Evolutionary conservation across 2,113 vertebrate species (phyloP), one percentile per base, ranked within the genome.

Genomic region (Petroica traversi): DNA sequence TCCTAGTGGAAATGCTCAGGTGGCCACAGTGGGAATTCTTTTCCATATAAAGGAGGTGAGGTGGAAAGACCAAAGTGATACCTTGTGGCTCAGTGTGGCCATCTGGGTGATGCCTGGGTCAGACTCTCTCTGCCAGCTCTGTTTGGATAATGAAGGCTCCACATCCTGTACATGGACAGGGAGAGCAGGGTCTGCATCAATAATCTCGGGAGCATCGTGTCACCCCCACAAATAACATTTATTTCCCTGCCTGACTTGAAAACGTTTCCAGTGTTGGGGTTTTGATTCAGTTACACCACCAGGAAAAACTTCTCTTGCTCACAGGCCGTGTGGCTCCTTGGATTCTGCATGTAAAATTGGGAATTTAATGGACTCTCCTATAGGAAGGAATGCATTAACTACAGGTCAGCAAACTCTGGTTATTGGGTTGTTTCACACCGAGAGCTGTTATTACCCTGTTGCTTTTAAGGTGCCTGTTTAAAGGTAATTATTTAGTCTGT

Each of bases 371-470:
- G 75, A 58, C 71, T 83, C 84, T 78, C 74, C 83, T 73, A 22
- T 68, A 77, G 31, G 87, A 88, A 96, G 63, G 95, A 95, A 96
- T 93, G 92, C 63, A 51, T 82, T 93, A 96, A 95, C 62, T 94
- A 94, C 85, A 95, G 92, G 93, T 89, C 92, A 96, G 85, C 89
- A 88, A 82, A 73, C 87, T 85, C 89, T 94, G 81, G 3, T 88
- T 92, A 59, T 88, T 93, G 93, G 61, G 74, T 73, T 92, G 88
- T 16, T 91, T 85, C 66, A 73, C 15, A 59, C 0, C 0, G 4
- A 91, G 81, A 59, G 85, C 87, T 94, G 4, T 96, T 92, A 96
- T 95, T 95, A 97, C 68, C 55, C 59, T 55, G 78, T 8, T 91
- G 74, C 82, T 95, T 95, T 94, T 82, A 92, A 94, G 77, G 81